Percentiles rank a stretch among this genome's conserved stretches.
Evolutionary conservation across 2,888 invertebrate species (phyloP).

Genomic region (Spicauda simplicius): DNA sequence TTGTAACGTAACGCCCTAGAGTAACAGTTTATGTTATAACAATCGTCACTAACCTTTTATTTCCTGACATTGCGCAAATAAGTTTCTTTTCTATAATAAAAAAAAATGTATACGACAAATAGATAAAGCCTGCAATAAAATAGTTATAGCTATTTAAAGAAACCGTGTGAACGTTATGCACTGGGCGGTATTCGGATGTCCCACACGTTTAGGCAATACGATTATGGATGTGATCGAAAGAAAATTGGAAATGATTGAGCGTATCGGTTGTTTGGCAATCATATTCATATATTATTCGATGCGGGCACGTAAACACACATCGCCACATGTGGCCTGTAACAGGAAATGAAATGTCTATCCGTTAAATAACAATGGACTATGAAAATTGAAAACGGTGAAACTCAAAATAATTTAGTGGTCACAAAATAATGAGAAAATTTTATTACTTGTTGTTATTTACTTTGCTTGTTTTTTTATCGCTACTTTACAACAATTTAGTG

Average conservation of each 20-base stretch:
- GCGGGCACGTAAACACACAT: conserved; percentile 2
- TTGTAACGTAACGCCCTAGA: no score
- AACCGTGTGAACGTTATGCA: neutral
- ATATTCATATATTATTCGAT: conserved; percentile 2
- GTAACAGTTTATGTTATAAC: no score
- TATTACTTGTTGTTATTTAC: neutral
- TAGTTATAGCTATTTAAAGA: neutral
- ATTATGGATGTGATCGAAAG: conserved; percentile 73
- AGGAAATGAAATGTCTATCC: conserved; percentile 30
- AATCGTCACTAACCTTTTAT: no score
- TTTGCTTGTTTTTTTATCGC: neutral
- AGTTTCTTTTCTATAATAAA: no score
- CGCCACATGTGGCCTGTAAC: conserved; percentile 25
- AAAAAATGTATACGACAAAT: no score
- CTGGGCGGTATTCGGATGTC: conserved; percentile 13
- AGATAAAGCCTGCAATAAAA: neutral
- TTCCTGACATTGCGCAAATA: no score
- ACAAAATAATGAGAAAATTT: neutral
- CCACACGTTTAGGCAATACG: conserved; percentile 56
- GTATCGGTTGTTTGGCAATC: conserved; percentile 36
- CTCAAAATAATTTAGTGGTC: neutral
- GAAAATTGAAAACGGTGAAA: conserved; percentile 13
- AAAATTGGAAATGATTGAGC: conserved; percentile 72
- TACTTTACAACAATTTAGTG: no score
- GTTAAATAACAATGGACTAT: conserved; percentile 25